These are phyloP conservation scores for Babylonia areolata DNA, from an alignment of 1,140 invertebrate genomes.

Conservation along the genomic window DNA sequence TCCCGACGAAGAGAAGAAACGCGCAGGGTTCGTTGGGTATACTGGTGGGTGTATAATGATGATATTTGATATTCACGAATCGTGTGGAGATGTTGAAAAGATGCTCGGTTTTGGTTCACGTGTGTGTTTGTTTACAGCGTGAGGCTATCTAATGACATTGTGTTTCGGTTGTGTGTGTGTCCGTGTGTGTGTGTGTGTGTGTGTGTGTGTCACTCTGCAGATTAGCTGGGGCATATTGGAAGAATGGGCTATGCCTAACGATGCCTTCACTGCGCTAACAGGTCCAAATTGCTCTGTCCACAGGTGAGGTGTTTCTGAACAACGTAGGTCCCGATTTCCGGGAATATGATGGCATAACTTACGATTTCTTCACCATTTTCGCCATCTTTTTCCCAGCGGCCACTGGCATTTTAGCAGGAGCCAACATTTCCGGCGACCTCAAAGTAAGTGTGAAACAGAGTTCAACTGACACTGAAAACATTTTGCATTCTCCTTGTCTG, in stretches of 20 bases:
- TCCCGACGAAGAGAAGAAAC: slow-evolving; percentile 83
- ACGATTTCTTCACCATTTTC: slow-evolving; percentile 90
- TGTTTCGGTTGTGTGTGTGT: background rate
- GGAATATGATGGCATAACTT: slow-evolving; percentile 70
- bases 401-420: slow-evolving; percentile 96
- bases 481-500: no score
- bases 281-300: slow-evolving; percentile 7
- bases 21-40: slow-evolving; percentile 92
- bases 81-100: no score
- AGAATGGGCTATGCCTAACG: no score
- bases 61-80: no score
- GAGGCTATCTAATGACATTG: no score
- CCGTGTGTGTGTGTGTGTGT: background rate
- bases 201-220: no score
- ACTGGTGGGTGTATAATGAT: slow-evolving; percentile 82
- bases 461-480: no score
- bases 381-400: slow-evolving; percentile 97
- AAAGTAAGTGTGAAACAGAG: slow-evolving; percentile 79
- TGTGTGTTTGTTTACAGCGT: no score
- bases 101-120: no score
- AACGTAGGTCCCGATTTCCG: slow-evolving; percentile 89
- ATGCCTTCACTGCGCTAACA: no score
- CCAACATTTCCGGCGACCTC: slow-evolving; percentile 96
- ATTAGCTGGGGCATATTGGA: no score
- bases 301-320: slow-evolving; percentile 76